These are phyloP conservation scores for Cirrhinus mrigala DNA, from an alignment of 2,797 vertebrate species.

Conservation along the genomic window DNA sequence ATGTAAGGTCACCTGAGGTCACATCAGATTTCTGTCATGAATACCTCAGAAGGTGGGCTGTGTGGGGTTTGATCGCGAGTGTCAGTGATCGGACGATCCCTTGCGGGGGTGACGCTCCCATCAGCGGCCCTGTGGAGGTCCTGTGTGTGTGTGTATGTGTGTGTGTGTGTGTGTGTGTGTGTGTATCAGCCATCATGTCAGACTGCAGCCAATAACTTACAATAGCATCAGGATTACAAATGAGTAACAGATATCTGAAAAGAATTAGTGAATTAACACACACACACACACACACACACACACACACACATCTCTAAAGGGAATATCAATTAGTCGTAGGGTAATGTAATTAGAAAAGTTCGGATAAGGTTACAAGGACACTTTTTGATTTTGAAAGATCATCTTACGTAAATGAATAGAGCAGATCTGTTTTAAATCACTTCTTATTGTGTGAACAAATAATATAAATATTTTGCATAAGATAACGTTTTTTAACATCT, in stretches of 20 bases:
- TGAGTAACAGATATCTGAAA: slow-evolving; percentile 46
- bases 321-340: slow-evolving; percentile 10
- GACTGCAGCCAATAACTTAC: slow-evolving; percentile 30
- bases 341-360: slow-evolving; percentile 34
- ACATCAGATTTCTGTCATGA: background rate
- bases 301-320: slow-evolving; percentile 17
- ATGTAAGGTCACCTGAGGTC: slow-evolving; percentile 14
- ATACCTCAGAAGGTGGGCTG: slow-evolving; percentile 20
- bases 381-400: background rate
- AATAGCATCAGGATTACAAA: slow-evolving; percentile 29
- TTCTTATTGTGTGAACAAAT: background rate
- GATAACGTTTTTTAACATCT: background rate
- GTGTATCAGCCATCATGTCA: slow-evolving; percentile 12
- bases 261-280: slow-evolving; percentile 21
- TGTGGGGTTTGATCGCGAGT: slow-evolving; percentile 24
- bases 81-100: slow-evolving; percentile 13
- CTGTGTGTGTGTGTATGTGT: slow-evolving; percentile 21
- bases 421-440: background rate
- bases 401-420: background rate
- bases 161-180: slow-evolving; percentile 15
- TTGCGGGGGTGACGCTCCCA: slow-evolving; percentile 6
- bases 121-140: slow-evolving; percentile 26
- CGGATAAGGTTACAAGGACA: slow-evolving; percentile 19
- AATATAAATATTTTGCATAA: background rate
- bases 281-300: slow-evolving; percentile 27